Conservation (phyloP, 2,888 invertebrate species). For the Lasioglossum leucozonium region DNA sequence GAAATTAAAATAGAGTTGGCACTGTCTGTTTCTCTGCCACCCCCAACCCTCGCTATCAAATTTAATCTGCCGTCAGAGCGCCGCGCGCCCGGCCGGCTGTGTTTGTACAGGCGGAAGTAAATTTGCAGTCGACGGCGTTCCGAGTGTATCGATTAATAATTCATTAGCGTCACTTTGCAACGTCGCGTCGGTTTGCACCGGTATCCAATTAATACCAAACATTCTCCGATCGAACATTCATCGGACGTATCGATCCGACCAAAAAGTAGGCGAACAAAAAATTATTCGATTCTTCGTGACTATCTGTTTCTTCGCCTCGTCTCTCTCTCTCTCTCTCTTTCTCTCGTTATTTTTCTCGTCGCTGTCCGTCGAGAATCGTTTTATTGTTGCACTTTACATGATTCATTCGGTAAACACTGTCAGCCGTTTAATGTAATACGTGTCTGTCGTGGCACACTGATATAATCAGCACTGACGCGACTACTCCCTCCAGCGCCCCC, state of each 20-base stretch:
- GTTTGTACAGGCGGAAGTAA: neutral
- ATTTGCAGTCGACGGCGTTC: slow-evolving; percentile 19
- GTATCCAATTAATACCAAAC: slow-evolving; percentile 31
- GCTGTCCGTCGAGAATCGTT: neutral
- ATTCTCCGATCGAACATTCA: neutral
- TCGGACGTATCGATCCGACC: neutral
- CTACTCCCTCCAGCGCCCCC: neutral
- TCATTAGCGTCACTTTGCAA: slow-evolving; percentile 35
- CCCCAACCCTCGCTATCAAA: slow-evolving; percentile 13
- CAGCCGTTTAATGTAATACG: slow-evolving; percentile 19
- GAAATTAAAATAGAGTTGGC: slow-evolving; percentile 9
- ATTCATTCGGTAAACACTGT: slow-evolving; percentile 16
- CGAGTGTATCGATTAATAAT: slow-evolving; percentile 46
- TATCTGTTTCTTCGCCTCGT: neutral
- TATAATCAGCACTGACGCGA: slow-evolving; percentile 20
- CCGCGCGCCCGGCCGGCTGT: neutral
- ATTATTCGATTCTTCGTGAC: neutral
- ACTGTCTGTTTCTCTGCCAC: neutral
- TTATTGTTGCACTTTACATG: slow-evolving; percentile 13
- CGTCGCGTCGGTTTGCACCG: slow-evolving; percentile 26
- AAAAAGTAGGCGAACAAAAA: neutral
- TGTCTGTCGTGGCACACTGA: slow-evolving; percentile 9
- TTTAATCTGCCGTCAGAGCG: slow-evolving; percentile 24
- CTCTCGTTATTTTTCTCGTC: neutral
- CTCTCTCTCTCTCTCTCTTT: too few relatives aligned